Conservation (phyloP, 1,140 invertebrate species). For the Dendrolimus punctatus region DNA sequence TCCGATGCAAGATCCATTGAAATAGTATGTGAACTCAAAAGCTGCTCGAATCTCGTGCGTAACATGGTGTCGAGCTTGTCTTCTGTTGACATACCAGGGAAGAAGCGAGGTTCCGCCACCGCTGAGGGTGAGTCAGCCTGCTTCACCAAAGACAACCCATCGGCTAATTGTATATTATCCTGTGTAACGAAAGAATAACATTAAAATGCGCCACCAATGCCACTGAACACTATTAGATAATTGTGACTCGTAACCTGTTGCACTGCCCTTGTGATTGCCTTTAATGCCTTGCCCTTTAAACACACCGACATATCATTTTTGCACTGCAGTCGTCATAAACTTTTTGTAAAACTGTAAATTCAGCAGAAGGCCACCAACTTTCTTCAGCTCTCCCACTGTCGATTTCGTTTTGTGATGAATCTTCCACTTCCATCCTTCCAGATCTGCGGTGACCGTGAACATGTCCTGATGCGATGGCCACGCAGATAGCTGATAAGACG, state of each 20-base stretch:
- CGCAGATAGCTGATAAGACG: conserved; percentile 53
- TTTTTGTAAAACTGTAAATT: conserved; percentile 70
- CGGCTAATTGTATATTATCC: conserved; percentile 73
- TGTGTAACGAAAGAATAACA: conserved; percentile 46
- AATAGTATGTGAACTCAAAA: conserved; percentile 62
- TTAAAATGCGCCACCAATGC: conserved; percentile 23
- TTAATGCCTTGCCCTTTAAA: conserved; percentile 73
- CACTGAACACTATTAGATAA: conserved; percentile 21
- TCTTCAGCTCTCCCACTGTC: conserved; percentile 67
- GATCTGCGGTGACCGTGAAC: conserved; percentile 57
- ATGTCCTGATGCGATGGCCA: conserved; percentile 45
- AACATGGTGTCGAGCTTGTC: conserved; percentile 65
- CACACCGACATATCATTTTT: conserved; percentile 73
- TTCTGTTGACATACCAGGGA: conserved; percentile 64
- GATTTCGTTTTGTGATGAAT: conserved; percentile 57
- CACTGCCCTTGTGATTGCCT: conserved; percentile 69
- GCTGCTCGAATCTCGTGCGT: conserved; percentile 62
- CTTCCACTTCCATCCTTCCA: conserved; percentile 53
- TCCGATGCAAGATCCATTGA: conserved; percentile 65
- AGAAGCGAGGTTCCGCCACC: conserved; percentile 60
- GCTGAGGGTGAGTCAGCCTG: conserved; percentile 65
- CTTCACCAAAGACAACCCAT: conserved; percentile 73
- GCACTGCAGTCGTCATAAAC: conserved; percentile 75
- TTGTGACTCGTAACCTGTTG: conserved; percentile 61
- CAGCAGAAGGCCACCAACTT: conserved; percentile 66